Base-by-base conservation (phyloP, 2,113 vertebrate species). In the Epinephelus cyanopodus region DNA sequence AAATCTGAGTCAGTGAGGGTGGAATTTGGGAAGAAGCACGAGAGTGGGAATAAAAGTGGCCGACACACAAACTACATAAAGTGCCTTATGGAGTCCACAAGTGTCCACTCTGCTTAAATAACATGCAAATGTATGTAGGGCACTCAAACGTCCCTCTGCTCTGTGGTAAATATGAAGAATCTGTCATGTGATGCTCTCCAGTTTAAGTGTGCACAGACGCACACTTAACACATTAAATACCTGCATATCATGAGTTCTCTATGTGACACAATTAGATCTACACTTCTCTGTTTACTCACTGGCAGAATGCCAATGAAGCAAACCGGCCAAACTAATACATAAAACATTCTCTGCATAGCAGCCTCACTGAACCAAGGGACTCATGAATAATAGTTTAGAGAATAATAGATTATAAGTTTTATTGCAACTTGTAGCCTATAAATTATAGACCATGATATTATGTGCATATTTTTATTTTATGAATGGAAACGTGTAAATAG, bases 321-420 rank as follows among this genome's bases (percentile, higher is more conserved):
- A 72, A 52, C 47, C n/a, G 23, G 13, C 48, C 54, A 52, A 50
- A 69, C 45, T 27, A 27, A 75, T 62, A n/a, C 37, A 73, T 75
- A 57, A 50, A 71, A 60, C 42, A 56, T 60, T 37, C 2, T n/a
- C 54, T 23, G 23, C 9, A 15, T 2, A 23, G n/a, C 5, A 27
- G 27, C 29, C 17, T 45, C n/a, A 5, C 8, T 65, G 68, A 82
- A 73, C 64, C 65, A 37, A 47, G 48, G 42, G 37, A 27, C 17
- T 54, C 61, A 76, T 73, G 54, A 79, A 73, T 63, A 80, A 63
- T 42, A 52, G 27, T 47, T 79, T 56, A 4, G 39, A 62, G 27
- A 65, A 76, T 57, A 58, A 72, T 66, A 77, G 27, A 68, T 87
- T 67, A 21, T 27, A 45, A 10, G 29, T 61, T 74, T 60, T 60